phyloP scores from a whole-genome alignment of 2,797 vertebrate genomes.

The Simalia tracyae region DNA sequence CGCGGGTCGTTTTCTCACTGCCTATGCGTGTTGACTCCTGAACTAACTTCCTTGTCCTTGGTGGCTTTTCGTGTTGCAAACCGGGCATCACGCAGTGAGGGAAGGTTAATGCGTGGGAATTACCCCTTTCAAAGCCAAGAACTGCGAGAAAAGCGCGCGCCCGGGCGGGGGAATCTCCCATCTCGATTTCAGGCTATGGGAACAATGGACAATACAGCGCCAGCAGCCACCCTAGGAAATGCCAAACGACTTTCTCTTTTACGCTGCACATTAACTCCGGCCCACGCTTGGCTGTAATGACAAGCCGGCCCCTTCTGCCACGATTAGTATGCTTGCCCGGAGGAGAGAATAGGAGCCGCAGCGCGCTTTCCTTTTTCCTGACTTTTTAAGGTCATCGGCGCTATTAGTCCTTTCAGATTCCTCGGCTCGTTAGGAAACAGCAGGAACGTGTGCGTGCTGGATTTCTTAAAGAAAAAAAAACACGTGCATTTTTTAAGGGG shows the following conservation, averaged over 20 bases:
- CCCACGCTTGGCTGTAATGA: background rate
- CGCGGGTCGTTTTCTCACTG: background rate
- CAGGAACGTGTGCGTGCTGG: too few relatives aligned
- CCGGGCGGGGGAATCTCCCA: background rate
- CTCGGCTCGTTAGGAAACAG: background rate
- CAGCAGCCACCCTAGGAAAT: background rate
- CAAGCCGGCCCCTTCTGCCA: background rate
- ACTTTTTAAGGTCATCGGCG: constrained; percentile 49
- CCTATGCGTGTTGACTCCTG: background rate
- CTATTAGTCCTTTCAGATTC: background rate
- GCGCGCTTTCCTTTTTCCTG: constrained; percentile 40
- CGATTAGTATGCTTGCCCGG: background rate
- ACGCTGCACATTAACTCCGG: constrained; percentile 1
- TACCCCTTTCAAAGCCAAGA: background rate
- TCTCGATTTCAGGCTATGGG: background rate
- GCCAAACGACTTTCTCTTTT: constrained; percentile 1
- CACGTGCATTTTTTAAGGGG: background rate
- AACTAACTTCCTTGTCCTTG: background rate
- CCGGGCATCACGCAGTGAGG: background rate
- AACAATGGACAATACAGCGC: constrained; percentile 38
- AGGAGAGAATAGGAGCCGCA: background rate
- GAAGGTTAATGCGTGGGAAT: background rate
- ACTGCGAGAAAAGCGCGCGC: background rate
- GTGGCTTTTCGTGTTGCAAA: too few relatives aligned
- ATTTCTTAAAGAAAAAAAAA: background rate